Percentiles rank a stretch among this genome's conserved stretches.
Evolutionary conservation across 2,113 vertebrate genomes (phyloP).

Genomic region (Oreotragus oreotragus): DNA sequence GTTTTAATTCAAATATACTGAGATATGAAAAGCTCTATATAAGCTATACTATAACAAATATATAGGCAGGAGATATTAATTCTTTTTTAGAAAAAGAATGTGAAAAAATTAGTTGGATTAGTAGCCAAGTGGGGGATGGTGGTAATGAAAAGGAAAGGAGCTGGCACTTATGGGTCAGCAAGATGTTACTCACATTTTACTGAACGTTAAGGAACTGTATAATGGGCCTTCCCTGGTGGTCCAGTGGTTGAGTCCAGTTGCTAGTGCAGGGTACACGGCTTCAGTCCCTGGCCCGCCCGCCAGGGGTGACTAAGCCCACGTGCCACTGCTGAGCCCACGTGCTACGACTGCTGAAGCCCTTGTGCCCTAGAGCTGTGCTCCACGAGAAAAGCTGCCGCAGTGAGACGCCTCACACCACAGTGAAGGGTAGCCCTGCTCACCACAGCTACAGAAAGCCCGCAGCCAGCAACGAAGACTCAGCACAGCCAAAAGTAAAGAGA

Average conservation of each 20-base stretch:
- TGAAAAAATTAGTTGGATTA: not conserved
- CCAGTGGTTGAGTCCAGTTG: not conserved
- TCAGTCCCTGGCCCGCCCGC: not conserved
- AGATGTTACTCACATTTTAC: not conserved
- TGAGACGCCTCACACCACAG: not conserved
- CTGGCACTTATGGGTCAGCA: not conserved
- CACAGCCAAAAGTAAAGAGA: not conserved
- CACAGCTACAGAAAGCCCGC: not conserved
- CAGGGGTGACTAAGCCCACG: not conserved
- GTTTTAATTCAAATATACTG: not conserved
- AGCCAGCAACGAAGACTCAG: not conserved
- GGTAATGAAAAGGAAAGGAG: not conserved
- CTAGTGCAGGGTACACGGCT: not conserved
- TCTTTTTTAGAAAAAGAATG: not conserved
- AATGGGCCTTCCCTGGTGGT: not conserved
- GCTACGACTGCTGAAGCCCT: not conserved
- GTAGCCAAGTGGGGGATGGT: not conserved
- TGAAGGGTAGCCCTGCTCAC: not conserved
- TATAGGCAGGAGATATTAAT: not conserved
- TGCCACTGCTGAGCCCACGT: not conserved
- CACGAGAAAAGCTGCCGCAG: fast-evolving
- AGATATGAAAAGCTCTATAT: not conserved
- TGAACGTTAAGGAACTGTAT: not conserved
- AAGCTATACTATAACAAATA: not conserved
- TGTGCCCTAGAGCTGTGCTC: not conserved